Evolutionary conservation across 37 sponge, comb jelly and placozoan species (phyloP), one percentile per base, ranked within the genome.

Genomic region (Spongia lamella): DNA sequence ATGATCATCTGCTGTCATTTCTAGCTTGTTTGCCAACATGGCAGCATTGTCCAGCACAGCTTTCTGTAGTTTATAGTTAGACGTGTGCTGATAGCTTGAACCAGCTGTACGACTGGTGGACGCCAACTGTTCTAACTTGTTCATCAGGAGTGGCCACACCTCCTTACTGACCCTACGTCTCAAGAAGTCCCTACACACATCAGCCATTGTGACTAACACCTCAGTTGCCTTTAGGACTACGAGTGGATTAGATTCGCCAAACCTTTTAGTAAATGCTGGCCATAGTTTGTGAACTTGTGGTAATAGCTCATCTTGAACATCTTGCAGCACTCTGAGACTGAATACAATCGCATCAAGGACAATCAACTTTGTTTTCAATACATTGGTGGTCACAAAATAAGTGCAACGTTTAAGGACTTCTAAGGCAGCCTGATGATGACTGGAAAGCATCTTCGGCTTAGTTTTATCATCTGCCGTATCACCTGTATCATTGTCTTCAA

Each of bases 261-360:
- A 82, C 1, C 82, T 67, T 14, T 30, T 73, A 31, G 84, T 56
- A 13, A 89, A 61, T 20, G 90, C 38, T 0, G 81, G 69, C 90
- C 90, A 89, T 38, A 89, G 36, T 11, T 40, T 47, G 70, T 89
- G 86, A n/a, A 86, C 76, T 25, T 79, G 70, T 0, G 87, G 87
- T 19, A 73, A 52, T 2, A 88, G 78, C 34, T 57, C 64, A 13
- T 4, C 57, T 65, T 81, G 69, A 17, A 78, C 53, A 5, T 62
- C 40, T 21, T 61, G 47, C 14, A 84, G 78, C 15, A 47, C 78
- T 20, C 17, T 38, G 55, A 84, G 39, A 30, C 64, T 70, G 43
- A 77, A 63, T 24, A 37, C 22, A 20, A 77, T 24, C 24, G 70
- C 27, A 26, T 61, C 84, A 62, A 84, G 64, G n/a, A 77, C 78